Evolutionary conservation across 2,113 vertebrate species (phyloP).

Genomic region (Calidris pygmaea): DNA sequence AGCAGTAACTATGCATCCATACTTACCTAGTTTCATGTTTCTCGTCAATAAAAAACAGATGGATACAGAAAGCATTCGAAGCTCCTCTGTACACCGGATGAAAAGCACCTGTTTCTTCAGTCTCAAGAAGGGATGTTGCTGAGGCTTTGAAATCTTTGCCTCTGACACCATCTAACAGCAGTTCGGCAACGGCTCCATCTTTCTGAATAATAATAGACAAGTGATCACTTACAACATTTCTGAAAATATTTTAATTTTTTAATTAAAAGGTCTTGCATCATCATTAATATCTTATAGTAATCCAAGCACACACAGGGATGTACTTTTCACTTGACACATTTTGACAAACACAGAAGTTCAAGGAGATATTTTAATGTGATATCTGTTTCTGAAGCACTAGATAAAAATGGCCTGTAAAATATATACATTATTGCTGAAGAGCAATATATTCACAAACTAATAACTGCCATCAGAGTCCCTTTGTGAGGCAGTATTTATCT

Average conservation of each 20-base stretch:
- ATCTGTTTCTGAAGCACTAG: background rate
- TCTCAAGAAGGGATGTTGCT: background rate
- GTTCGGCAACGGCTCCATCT: background rate
- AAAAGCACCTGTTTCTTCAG: background rate
- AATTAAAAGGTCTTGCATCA: background rate
- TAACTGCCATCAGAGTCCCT: background rate
- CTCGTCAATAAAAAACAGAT: constrained; percentile 83
- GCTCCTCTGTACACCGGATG: constrained; percentile 37
- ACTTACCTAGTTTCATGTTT: constrained; percentile 82
- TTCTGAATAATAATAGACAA: constrained; percentile 42
- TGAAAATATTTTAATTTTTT: background rate
- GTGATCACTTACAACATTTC: background rate
- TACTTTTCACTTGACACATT: background rate
- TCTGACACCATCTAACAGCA: background rate
- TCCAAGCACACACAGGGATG: background rate
- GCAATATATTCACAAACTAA: background rate
- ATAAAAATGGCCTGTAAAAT: background rate
- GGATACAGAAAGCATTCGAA: constrained; percentile 80
- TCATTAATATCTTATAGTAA: background rate
- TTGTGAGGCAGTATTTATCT: background rate
- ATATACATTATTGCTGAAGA: background rate
- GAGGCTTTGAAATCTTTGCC: background rate
- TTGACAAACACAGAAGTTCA: background rate
- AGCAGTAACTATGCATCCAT: background rate
- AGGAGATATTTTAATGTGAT: background rate